Evolutionary conservation across 2,888 invertebrate genomes (phyloP), one percentile per base, ranked within the genome.

Genomic region (Exocentrus adspersus): DNA sequence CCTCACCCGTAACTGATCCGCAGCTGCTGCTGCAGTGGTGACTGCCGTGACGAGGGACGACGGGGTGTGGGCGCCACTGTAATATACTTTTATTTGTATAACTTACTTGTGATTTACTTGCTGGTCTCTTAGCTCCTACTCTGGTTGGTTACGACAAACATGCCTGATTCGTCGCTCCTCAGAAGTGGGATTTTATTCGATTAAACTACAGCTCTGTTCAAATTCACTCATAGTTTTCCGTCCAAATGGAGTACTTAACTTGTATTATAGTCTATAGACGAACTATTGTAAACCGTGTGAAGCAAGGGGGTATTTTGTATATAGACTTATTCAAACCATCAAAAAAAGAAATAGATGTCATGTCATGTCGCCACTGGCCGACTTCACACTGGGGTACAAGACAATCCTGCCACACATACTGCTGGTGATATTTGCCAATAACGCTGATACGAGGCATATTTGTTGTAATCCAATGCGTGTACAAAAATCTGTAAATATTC

Each of bases 1-100:
- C 81, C 54, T 78, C 81, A 60, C 76, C 79, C 30, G 75, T 80
- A 65, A 81, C 80, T 67, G 81, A 81, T 64, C 75, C 77, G n/a
- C 81, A 81, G 72, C 72, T 80, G 64, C 74, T 81, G 61, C 73
- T 82, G 69, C 80, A 80, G 75, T 82, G 81, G 81, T 80, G 78
- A 78, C 72, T 60, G 70, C 73, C 68, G 68, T 74, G 65, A 74
- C 75, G 67, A 72, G 72, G 65, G 77, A 74, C 67, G 73, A 74
- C 45, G 64, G 69, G 70, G 74, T 17, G 19, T 51, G 30, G 1
- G 37, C 51, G 51, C 16, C 51, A 32, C 30, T 51, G 32, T 51
- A 51, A 51, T 24, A 42, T 54, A 24, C 43, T 43, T n/a, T n/a
- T n/a, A n/a, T n/a, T 54, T 46, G 30, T 57, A 57, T 57, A 57